A percentile compares a stretch with the other conserved stretches of the same genome.
phyloP scores from a whole-genome alignment of 2,797 vertebrate species.

The Typhlichthys eigenmanni region DNA sequence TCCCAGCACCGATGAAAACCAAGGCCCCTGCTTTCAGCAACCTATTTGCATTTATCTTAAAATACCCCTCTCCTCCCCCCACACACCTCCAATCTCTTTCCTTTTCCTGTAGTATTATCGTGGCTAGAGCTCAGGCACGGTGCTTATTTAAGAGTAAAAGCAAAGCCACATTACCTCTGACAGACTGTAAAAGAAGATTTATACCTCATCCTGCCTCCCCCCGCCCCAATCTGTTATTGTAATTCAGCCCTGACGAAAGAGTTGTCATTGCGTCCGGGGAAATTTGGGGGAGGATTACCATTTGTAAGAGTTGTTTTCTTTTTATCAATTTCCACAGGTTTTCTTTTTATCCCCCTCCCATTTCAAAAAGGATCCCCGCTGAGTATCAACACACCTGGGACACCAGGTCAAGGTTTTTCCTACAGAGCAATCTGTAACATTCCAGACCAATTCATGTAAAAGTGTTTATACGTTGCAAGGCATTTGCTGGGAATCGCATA shows the following conservation, averaged over 20 bases:
- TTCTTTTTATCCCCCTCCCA: not conserved
- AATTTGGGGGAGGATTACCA: slow-evolving; percentile 20
- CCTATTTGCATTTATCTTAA: slow-evolving; percentile 36
- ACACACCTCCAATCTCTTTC: not conserved
- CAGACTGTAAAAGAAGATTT: slow-evolving; percentile 73
- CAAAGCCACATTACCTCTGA: slow-evolving; percentile 63
- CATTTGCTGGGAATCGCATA: not conserved
- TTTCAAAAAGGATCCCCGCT: not conserved
- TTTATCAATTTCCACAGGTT: slow-evolving; percentile 35
- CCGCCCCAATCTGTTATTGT: slow-evolving; percentile 59
- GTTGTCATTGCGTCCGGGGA: slow-evolving; percentile 39
- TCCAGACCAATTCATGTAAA: not conserved
- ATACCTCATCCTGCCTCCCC: slow-evolving; percentile 41
- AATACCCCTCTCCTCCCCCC: slow-evolving; percentile 12
- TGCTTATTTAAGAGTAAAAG: slow-evolving; percentile 66
- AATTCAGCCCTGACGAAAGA: slow-evolving; percentile 60
- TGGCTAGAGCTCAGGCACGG: slow-evolving; percentile 36
- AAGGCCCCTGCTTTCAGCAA: slow-evolving; percentile 36
- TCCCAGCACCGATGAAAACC: slow-evolving; percentile 14
- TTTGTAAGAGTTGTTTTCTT: slow-evolving; percentile 13
- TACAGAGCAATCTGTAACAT: not conserved
- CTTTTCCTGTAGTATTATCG: slow-evolving; percentile 35
- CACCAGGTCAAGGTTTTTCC: not conserved
- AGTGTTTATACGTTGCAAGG: not conserved
- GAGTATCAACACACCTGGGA: not conserved